A percentile compares a stretch with the other conserved stretches of the same genome.
Evolutionary conservation across 2,113 vertebrate species (phyloP).

Genomic region (Mobula birostris): DNA sequence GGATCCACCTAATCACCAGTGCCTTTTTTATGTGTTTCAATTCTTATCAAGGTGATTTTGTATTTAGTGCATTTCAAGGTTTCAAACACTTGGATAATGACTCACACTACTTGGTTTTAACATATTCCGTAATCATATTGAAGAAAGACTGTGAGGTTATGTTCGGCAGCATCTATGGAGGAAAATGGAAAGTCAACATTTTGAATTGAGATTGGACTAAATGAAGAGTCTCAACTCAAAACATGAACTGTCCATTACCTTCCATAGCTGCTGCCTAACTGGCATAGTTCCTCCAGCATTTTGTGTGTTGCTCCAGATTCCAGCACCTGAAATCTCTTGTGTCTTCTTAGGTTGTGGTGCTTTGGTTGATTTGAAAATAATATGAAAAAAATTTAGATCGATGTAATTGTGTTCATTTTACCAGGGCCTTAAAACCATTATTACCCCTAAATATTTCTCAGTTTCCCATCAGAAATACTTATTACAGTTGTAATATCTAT

Average conservation of each 20-base stretch:
- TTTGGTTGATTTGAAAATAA: not conserved
- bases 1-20: not conserved
- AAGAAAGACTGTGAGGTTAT: not conserved
- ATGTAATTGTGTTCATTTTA: not conserved
- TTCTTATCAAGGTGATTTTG: not conserved
- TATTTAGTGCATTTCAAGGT: not conserved
- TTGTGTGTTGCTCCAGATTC: too few relatives aligned
- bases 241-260: too few relatives aligned
- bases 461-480: not conserved
- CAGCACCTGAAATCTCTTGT: too few relatives aligned
- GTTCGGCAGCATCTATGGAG: too few relatives aligned
- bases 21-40: not conserved
- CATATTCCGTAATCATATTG: not conserved
- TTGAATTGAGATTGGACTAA: too few relatives aligned
- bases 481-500: not conserved
- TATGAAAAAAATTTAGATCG: not conserved
- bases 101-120: not conserved
- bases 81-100: not conserved
- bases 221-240: too few relatives aligned
- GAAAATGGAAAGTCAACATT: too few relatives aligned
- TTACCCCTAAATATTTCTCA: not conserved
- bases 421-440: not conserved
- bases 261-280: too few relatives aligned
- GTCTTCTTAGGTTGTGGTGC: too few relatives aligned
- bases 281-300: too few relatives aligned